A percentile compares a stretch with the other conserved stretches of the same genome.
These are phyloP conservation scores for Euphydryas editha DNA, from an alignment of 2,888 invertebrate genomes.

Conservation along the genomic window DNA sequence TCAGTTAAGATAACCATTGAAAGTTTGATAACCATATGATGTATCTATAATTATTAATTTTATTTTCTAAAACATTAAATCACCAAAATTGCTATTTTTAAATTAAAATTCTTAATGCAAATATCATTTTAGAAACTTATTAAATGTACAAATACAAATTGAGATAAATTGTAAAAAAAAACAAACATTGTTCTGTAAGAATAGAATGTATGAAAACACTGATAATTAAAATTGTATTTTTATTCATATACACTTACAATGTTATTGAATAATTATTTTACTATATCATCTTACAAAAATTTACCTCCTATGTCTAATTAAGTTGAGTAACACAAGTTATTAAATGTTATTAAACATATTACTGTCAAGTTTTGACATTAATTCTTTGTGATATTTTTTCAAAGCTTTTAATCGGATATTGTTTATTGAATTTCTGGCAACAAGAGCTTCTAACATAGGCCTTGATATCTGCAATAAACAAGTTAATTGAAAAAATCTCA, in stretches of 20 bases:
- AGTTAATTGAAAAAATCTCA: no score
- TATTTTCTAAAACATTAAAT: no score
- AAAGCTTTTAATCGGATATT: slow-evolving; percentile 70
- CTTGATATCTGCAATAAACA: slow-evolving; percentile 75
- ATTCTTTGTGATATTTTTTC: slow-evolving; percentile 74
- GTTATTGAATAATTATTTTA: background rate
- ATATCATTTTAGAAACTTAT: no score
- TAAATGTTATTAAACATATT: slow-evolving; percentile 60
- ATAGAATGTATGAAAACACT: background rate
- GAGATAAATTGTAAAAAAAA: background rate
- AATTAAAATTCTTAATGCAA: no score
- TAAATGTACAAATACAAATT: background rate
- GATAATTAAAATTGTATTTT: background rate
- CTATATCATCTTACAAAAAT: background rate
- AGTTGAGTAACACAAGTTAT: background rate
- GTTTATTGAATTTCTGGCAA: slow-evolving; percentile 72
- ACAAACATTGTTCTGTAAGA: slow-evolving; percentile 1
- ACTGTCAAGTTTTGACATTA: slow-evolving; percentile 73
- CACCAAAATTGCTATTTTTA: no score
- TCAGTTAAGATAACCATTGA: no score
- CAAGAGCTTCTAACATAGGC: slow-evolving; percentile 78
- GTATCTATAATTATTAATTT: no score
- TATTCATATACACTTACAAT: background rate
- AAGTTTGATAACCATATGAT: no score
- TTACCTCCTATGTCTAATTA: no score